Evolutionary conservation across 2,888 invertebrate genomes (phyloP).

Genomic region (Drosophila niveifrons): DNA sequence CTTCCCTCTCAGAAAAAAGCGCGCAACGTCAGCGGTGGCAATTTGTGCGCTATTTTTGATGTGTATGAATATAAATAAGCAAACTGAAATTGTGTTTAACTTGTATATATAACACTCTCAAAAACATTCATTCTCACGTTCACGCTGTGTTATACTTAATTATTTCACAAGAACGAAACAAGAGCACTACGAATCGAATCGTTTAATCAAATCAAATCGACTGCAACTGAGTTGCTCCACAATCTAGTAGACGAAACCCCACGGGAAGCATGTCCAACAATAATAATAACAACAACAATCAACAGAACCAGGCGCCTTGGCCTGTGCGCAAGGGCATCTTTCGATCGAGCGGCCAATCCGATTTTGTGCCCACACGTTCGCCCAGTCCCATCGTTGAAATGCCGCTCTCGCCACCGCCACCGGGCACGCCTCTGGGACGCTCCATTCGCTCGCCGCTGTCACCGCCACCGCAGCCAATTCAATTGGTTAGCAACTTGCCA

Average conservation of each 20-base stretch:
- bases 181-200: conserved; percentile 16
- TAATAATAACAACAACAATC: conserved; percentile 56
- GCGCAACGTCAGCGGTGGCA: conserved; percentile 54
- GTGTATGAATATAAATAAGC: conserved; percentile 68
- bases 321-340: conserved; percentile 89
- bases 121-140: conserved; percentile 35
- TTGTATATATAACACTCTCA: conserved; percentile 36
- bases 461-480: conserved; percentile 82
- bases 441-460: conserved; percentile 72
- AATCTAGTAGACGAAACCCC: not conserved
- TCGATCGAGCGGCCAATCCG: conserved; percentile 85
- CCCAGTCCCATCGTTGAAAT: conserved; percentile 86
- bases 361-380: conserved; percentile 84
- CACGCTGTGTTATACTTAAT: conserved; percentile 28
- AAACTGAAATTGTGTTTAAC: conserved; percentile 27
- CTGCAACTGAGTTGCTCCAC: not conserved
- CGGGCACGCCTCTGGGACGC: conserved; percentile 68
- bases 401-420: conserved; percentile 84
- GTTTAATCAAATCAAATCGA: not conserved
- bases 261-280: conserved; percentile 84
- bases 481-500: conserved; percentile 67
- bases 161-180: conserved; percentile 28
- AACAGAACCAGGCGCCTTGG: conserved; percentile 89
- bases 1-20: conserved; percentile 26
- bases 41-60: conserved; percentile 78